phyloP scores from a whole-genome alignment of 1,140 invertebrate species.

The Ectropis grisescens region DNA sequence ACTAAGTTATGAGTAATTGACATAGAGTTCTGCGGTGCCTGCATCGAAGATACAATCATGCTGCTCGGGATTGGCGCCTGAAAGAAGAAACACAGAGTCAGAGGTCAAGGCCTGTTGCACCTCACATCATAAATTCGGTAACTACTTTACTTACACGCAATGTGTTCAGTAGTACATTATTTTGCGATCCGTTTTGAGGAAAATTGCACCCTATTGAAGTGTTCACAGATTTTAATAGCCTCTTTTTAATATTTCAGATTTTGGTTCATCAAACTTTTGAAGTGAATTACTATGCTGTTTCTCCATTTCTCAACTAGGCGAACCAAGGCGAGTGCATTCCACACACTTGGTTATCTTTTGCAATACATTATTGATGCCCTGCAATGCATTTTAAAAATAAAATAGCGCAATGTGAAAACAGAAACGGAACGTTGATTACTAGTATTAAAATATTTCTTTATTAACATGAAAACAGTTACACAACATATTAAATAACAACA shows the following conservation, averaged over 20 bases:
- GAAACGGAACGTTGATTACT: no score
- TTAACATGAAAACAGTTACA: no score
- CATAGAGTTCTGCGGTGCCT: constrained; percentile 56
- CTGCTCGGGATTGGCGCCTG: constrained; percentile 63
- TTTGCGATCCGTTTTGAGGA: constrained; percentile 43
- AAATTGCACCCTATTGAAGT: constrained; percentile 30
- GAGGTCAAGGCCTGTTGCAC: constrained; percentile 25
- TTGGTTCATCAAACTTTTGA: constrained; percentile 66
- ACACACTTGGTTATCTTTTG: constrained; percentile 49
- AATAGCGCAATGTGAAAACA: constrained; percentile 52
- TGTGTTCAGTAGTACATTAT: constrained; percentile 62
- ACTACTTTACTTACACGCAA: constrained; percentile 55
- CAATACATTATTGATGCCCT: constrained; percentile 51
- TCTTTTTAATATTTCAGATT: constrained; percentile 67
- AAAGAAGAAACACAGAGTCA: constrained; percentile 36
- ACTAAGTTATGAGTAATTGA: constrained; percentile 56
- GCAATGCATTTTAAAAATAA: constrained; percentile 60
- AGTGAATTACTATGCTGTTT: constrained; percentile 64
- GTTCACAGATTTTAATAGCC: constrained; percentile 53
- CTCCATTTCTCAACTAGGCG: constrained; percentile 52
- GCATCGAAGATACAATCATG: constrained; percentile 63
- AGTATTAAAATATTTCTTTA: no score
- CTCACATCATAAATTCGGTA: constrained; percentile 18
- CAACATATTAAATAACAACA: no score
- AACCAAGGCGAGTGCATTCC: constrained; percentile 52